These are phyloP conservation scores for Spodoptera litura DNA, from an alignment of 1,140 invertebrate species.

Conservation along the genomic window DNA sequence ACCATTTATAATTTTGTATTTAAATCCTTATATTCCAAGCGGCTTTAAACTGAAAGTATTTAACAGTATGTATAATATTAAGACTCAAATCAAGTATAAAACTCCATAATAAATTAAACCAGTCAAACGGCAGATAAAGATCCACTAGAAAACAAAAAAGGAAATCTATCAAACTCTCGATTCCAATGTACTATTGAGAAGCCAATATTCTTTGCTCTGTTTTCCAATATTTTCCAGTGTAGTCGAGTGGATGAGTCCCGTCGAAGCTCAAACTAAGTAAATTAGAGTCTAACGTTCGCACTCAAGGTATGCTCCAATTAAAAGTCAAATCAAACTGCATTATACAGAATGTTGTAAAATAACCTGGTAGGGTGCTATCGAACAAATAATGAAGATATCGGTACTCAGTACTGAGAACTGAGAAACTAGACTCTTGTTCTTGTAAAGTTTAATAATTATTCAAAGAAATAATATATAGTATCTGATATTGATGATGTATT, in stretches of 20 bases:
- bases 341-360: constrained; percentile 18
- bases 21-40: too few species aligned
- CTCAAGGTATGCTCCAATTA: constrained; percentile 48
- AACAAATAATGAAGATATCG: constrained; percentile 1
- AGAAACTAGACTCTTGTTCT: background rate
- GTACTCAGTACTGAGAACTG: background rate
- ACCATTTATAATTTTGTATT: too few species aligned
- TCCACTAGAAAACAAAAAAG: background rate
- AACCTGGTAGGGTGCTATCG: constrained; percentile 8
- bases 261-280: constrained; percentile 41
- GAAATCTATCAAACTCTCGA: background rate
- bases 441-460: constrained; percentile 7
- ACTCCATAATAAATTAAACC: too few species aligned
- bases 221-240: constrained; percentile 38
- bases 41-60: too few species aligned
- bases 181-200: constrained; percentile 15
- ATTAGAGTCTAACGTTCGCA: constrained; percentile 43
- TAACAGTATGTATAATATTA: too few species aligned
- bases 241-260: constrained; percentile 8
- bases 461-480: too few species aligned
- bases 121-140: too few species aligned
- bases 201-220: constrained; percentile 23
- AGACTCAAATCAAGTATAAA: too few species aligned
- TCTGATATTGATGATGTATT: too few species aligned
- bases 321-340: constrained; percentile 40